Percentiles rank a stretch among this genome's conserved stretches.
These are phyloP conservation scores for Thermophis baileyi DNA, from an alignment of 2,113 vertebrate genomes.

Conservation along the genomic window DNA sequence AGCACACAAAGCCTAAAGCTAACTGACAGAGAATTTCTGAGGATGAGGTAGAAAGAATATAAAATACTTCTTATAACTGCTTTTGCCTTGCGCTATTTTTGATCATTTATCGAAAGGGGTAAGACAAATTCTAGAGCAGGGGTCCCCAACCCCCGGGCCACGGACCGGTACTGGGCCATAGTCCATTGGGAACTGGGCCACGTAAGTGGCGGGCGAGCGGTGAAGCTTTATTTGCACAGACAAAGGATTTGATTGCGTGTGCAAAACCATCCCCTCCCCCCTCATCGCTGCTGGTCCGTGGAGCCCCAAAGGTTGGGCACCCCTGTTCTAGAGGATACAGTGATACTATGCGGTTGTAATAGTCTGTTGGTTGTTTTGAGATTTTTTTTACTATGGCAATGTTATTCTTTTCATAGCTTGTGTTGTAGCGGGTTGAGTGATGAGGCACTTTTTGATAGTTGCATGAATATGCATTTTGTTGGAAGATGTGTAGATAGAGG, in stretches of 20 bases:
- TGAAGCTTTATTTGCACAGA: neutral
- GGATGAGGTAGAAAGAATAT: neutral
- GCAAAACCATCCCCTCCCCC: no score
- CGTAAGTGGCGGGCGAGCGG: neutral
- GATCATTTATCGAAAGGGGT: neutral
- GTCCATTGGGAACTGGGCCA: neutral
- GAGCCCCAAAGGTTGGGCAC: neutral
- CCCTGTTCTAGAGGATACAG: neutral
- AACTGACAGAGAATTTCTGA: neutral
- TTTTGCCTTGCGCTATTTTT: neutral
- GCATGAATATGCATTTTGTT: neutral
- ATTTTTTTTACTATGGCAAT: neutral
- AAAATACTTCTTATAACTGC: neutral
- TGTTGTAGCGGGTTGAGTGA: neutral
- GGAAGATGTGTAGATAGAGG: neutral
- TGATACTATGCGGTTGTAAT: neutral
- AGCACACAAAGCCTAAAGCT: neutral
- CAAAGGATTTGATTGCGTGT: no score
- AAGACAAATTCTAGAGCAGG: neutral
- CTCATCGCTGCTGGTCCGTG: no score
- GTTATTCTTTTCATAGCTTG: neutral
- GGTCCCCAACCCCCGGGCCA: neutral
- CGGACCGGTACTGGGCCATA: neutral
- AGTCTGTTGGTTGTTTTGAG: neutral
- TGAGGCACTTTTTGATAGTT: neutral